A percentile compares a stretch with the other conserved stretches of the same genome.
phyloP scores from a whole-genome alignment of 2,797 vertebrate genomes.

The Manis pentadactyla region DNA sequence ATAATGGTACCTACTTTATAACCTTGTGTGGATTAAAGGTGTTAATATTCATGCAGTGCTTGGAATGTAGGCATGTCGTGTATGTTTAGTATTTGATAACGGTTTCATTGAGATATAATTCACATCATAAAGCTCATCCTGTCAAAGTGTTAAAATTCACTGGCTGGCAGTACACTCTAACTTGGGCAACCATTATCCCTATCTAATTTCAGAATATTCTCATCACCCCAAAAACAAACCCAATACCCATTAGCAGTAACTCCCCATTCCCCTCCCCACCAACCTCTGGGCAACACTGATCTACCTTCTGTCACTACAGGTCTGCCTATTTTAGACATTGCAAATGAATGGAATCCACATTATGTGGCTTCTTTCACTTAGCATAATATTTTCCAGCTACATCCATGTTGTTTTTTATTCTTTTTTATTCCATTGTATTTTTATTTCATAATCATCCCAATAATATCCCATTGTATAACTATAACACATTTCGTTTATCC shows the following conservation, averaged over 20 bases:
- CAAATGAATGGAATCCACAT: not conserved
- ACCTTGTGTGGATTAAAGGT: constrained; percentile 4
- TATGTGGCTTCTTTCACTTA: not conserved
- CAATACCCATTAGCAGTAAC: constrained; percentile 20
- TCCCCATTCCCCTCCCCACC: not conserved
- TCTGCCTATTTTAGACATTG: constrained; percentile 8
- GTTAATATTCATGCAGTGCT: not conserved
- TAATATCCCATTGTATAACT: not conserved
- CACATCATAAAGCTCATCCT: not conserved
- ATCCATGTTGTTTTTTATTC: not conserved
- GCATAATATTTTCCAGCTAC: not conserved
- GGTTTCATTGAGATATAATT: not conserved
- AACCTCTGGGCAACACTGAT: not conserved
- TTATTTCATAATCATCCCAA: too few species aligned
- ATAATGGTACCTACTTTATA: not conserved
- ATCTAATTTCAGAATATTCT: constrained; percentile 58
- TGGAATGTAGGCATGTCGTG: not conserved
- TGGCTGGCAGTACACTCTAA: constrained; percentile 27
- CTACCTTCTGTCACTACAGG: not conserved
- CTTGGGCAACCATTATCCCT: not conserved
- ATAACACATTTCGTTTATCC: not conserved
- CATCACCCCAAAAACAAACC: constrained; percentile 9
- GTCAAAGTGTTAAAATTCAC: not conserved
- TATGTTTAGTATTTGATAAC: not conserved
- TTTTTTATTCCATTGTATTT: not conserved